A percentile compares a stretch with the other conserved stretches of the same genome.
Conservation (phyloP, 2,888 invertebrate species). For the Polydrusus tereticollis region DNA sequence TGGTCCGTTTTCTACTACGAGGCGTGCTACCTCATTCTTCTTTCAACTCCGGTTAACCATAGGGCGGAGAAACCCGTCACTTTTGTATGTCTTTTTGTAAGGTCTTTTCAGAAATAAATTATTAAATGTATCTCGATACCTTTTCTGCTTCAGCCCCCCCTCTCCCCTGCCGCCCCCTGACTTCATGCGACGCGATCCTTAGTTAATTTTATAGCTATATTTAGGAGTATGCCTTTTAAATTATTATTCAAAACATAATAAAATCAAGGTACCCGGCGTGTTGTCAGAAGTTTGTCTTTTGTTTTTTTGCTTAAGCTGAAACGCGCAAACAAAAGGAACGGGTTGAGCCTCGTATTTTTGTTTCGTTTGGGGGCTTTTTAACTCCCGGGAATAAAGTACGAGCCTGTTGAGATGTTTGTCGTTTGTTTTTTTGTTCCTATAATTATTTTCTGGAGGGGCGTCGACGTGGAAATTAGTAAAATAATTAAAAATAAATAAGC, state of each 20-base stretch:
- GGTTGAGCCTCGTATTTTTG: conserved; percentile 35
- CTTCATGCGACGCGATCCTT: conserved; percentile 42
- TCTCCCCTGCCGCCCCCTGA: background rate
- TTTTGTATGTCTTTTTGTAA: conserved; percentile 50
- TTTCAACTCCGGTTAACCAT: conserved; percentile 23
- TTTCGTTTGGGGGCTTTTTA: conserved; percentile 29
- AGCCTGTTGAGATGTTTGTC: conserved; percentile 7
- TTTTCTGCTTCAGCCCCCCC: conserved; percentile 49
- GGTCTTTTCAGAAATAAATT: conserved; percentile 61
- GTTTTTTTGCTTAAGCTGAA: conserved; percentile 46
- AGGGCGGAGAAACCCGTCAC: conserved; percentile 37
- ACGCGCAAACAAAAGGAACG: conserved; percentile 40
- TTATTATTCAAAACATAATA: conserved; percentile 54
- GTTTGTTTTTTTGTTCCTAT: conserved; percentile 28
- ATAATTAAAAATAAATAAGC: conserved; percentile 4
- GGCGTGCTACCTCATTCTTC: conserved; percentile 52
- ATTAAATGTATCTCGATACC: conserved; percentile 64
- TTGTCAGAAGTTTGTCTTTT: conserved; percentile 48
- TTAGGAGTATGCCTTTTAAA: conserved; percentile 54
- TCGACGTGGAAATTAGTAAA: conserved; percentile 21
- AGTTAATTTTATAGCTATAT: conserved; percentile 58
- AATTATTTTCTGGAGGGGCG: conserved; percentile 31
- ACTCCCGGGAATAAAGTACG: conserved; percentile 16
- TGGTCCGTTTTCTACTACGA: conserved; percentile 55
- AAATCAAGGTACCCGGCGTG: conserved; percentile 45